These are phyloP conservation scores for Aix galericulata DNA, from an alignment of 2,113 vertebrate species.

Conservation along the genomic window DNA sequence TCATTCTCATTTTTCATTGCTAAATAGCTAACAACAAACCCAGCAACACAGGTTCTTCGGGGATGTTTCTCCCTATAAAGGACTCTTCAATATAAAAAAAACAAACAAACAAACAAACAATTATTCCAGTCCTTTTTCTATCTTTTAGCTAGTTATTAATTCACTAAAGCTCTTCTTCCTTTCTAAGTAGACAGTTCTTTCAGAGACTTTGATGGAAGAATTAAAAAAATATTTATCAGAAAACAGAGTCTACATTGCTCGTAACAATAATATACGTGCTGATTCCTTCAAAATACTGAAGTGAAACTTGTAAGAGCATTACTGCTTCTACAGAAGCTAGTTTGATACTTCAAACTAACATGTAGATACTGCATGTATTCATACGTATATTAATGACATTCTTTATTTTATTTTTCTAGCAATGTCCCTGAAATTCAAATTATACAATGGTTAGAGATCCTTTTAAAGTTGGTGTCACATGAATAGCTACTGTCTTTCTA, in stretches of 20 bases:
- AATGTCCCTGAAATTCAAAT: not conserved
- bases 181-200: not conserved
- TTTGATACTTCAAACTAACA: not conserved
- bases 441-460: not conserved
- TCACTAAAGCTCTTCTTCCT: not conserved
- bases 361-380: not conserved
- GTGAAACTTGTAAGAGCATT: not conserved
- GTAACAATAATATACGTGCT: not conserved
- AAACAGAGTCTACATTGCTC: not conserved
- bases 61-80: not conserved
- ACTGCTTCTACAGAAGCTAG: not conserved
- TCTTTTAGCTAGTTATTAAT: not conserved
- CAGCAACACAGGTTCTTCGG: not conserved
- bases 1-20: not conserved
- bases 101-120: not conserved
- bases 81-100: not conserved
- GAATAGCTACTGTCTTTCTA: not conserved
- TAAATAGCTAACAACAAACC: constrained; percentile 2
- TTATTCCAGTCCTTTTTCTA: not conserved
- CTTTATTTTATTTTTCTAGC: not conserved
- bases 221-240: not conserved
- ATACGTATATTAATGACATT: not conserved
- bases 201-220: not conserved
- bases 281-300: not conserved
- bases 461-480: not conserved